Evolutionary conservation across 2,797 vertebrate genomes (phyloP).

Genomic region (Phoeniculus purpureus): DNA sequence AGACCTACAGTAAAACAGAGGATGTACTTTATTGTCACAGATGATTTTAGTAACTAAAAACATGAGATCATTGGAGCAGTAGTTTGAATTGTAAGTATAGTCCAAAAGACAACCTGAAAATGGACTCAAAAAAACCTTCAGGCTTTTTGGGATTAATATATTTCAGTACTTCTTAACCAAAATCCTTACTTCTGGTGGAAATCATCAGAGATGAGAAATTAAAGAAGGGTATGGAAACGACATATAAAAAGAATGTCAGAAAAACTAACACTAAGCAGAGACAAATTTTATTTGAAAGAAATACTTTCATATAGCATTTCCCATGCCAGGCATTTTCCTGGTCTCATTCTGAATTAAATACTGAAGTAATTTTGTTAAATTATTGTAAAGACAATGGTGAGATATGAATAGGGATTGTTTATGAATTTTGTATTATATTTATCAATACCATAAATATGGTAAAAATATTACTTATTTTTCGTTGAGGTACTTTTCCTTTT

Average conservation of each 20-base stretch:
- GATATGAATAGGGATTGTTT: not conserved
- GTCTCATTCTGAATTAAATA: constrained; percentile 4
- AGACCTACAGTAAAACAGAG: not conserved
- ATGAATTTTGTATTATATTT: not conserved
- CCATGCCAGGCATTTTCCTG: not conserved
- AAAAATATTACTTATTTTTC: not conserved
- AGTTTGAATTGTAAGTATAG: constrained; percentile 33
- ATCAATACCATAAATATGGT: not conserved
- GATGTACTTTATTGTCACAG: not conserved
- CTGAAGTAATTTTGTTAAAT: not conserved
- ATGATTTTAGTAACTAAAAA: constrained; percentile 10
- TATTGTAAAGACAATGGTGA: not conserved
- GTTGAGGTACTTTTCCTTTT: not conserved
- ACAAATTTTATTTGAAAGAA: not conserved
- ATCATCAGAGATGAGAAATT: not conserved
- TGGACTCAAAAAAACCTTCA: not conserved
- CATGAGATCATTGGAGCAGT: not conserved
- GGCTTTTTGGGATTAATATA: not conserved
- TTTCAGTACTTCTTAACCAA: not conserved
- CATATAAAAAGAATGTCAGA: not conserved
- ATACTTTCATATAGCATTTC: not conserved
- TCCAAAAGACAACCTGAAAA: constrained; percentile 6
- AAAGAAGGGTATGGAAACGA: not conserved
- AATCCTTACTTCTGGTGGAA: not conserved
- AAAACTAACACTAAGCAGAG: not conserved